Conservation (phyloP, 2,113 vertebrate species). For the Donacobius atricapilla region DNA sequence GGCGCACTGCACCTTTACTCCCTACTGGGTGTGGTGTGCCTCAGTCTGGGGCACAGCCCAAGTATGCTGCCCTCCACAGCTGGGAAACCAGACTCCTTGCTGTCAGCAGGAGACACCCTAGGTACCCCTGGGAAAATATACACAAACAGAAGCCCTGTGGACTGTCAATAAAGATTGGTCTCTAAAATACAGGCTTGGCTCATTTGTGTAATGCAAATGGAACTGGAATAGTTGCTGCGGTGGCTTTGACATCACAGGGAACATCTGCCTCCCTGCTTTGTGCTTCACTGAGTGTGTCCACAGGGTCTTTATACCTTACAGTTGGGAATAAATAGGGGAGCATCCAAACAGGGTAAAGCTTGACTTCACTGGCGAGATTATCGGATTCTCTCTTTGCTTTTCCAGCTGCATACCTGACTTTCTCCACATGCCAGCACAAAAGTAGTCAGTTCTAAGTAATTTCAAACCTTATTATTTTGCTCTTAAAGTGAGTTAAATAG, state of each 20-base stretch:
- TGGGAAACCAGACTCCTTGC: neutral
- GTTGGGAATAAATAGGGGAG: neutral
- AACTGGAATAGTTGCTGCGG: neutral
- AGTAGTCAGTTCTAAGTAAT: neutral
- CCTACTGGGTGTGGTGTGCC: neutral
- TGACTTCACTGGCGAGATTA: neutral
- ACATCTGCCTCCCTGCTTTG: neutral
- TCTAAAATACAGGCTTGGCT: neutral
- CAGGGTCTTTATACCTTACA: neutral
- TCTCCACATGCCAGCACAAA: neutral
- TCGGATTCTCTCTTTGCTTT: neutral
- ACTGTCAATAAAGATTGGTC: neutral
- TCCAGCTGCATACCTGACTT: neutral
- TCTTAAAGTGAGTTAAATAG: neutral
- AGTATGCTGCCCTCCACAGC: neutral
- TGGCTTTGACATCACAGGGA: neutral
- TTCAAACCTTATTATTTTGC: neutral
- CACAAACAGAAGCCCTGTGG: neutral
- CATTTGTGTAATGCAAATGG: neutral
- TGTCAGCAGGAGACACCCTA: neutral
- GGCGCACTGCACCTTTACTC: neutral
- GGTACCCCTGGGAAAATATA: neutral
- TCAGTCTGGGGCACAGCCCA: neutral
- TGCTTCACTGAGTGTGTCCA: neutral
- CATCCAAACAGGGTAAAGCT: neutral